phyloP scores from a whole-genome alignment of 2,888 invertebrate species.

The Rotaria magnacalcarata region DNA sequence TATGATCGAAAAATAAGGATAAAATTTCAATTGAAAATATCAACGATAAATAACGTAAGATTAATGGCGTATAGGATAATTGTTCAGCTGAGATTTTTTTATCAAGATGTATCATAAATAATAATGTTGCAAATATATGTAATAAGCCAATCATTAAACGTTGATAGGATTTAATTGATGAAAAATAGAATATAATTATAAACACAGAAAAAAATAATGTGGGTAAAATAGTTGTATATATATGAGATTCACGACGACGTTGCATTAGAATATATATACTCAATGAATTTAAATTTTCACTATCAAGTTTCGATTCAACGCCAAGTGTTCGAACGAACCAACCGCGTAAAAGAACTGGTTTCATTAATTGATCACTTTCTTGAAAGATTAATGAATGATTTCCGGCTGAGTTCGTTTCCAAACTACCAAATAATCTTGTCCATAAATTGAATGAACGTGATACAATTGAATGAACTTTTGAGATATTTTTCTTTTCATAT shows the following conservation, averaged over 20 bases:
- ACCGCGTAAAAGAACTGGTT: neutral
- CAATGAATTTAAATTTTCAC: neutral
- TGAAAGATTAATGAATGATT: neutral
- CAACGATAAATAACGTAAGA: neutral
- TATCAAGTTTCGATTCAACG: neutral
- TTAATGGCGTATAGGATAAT: neutral
- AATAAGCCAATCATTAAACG: conserved; percentile 24
- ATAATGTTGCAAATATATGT: neutral
- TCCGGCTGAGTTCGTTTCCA: neutral
- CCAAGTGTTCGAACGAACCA: conserved; percentile 1
- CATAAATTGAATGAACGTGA: neutral
- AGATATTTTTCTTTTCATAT: neutral
- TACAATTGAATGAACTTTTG: neutral
- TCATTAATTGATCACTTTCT: neutral
- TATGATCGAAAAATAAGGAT: conserved; percentile 33
- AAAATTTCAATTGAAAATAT: neutral
- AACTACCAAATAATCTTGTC: neutral
- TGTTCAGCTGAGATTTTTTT: neutral
- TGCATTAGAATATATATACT: neutral
- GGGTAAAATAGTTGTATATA: conserved; percentile 2
- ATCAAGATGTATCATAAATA: neutral
- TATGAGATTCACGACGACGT: conserved; percentile 33
- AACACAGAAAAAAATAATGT: conserved; percentile 10
- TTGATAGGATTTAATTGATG: conserved; percentile 10
- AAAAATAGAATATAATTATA: neutral